Evolutionary conservation across 2,113 vertebrate genomes (phyloP).

Genomic region (Entelurus aequoreus): DNA sequence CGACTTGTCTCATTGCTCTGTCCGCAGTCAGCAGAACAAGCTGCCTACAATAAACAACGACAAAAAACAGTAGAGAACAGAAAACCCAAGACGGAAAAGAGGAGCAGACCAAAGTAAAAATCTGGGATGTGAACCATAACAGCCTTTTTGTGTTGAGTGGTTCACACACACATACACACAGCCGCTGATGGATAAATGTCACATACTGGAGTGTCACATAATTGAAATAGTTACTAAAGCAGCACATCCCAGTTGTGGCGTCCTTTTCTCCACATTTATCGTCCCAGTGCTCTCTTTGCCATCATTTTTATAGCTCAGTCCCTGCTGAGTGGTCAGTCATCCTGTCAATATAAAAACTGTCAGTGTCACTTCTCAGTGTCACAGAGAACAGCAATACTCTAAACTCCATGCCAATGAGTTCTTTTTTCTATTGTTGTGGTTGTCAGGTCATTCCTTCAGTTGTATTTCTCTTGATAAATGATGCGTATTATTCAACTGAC

Average conservation of each 20-base stretch:
- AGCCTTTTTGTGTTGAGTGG: conserved; percentile 6
- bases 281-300: conserved; percentile 45
- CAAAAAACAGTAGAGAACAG: too few relatives aligned
- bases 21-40: neutral
- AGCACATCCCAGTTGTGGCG: conserved; percentile 15
- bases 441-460: conserved; percentile 19
- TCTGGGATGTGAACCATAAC: neutral
- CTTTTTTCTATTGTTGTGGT: conserved; percentile 8
- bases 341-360: conserved; percentile 14
- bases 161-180: conserved; percentile 6
- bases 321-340: conserved; percentile 12
- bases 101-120: too few relatives aligned
- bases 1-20: too few relatives aligned
- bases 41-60: neutral
- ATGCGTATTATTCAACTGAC: conserved; percentile 34
- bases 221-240: conserved; percentile 21
- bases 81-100: too few relatives aligned
- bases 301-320: conserved; percentile 55
- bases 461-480: conserved; percentile 33
- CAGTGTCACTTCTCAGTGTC: conserved; percentile 11
- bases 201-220: conserved; percentile 10
- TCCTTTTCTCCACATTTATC: conserved; percentile 25
- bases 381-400: conserved; percentile 30
- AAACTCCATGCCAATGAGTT: conserved; percentile 13
- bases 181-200: neutral